These are phyloP conservation scores for Amniataba percoides DNA, from an alignment of 2,797 vertebrate species.

Conservation along the genomic window DNA sequence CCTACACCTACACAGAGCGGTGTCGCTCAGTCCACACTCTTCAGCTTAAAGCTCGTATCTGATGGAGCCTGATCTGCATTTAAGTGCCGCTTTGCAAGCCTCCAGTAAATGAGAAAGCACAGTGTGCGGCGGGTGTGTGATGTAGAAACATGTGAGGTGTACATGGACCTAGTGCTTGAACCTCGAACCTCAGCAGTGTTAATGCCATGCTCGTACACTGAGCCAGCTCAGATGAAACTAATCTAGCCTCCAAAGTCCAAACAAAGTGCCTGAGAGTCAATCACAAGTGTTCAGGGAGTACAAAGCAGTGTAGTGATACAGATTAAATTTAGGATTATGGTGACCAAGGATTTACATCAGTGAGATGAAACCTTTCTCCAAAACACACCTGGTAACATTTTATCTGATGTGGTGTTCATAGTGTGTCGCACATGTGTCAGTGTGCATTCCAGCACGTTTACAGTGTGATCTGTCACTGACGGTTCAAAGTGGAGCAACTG, in stretches of 20 bases:
- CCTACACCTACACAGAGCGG: not conserved
- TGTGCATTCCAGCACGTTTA: not conserved
- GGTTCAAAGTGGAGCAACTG: not conserved
- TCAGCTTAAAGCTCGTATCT: not conserved
- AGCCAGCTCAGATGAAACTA: constrained; percentile 40
- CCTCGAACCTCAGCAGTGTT: constrained; percentile 75
- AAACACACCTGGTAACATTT: constrained; percentile 2
- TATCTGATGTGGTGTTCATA: constrained; percentile 36
- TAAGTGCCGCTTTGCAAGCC: not conserved
- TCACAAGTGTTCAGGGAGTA: not conserved
- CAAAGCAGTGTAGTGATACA: not conserved
- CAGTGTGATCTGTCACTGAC: not conserved
- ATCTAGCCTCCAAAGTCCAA: constrained; percentile 42
- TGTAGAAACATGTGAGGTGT: constrained; percentile 30
- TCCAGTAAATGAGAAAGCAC: constrained; percentile 7
- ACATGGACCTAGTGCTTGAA: constrained; percentile 53
- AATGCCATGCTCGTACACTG: constrained; percentile 48
- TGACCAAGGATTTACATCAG: not conserved
- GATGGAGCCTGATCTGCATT: constrained; percentile 9
- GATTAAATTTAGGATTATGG: not conserved
- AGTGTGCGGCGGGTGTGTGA: constrained; percentile 4
- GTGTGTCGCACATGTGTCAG: not conserved
- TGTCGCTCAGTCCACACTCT: constrained; percentile 8
- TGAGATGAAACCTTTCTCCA: not conserved
- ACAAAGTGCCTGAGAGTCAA: not conserved